Conservation (phyloP, 2,888 invertebrate species). For the Athalia rosae region DNA sequence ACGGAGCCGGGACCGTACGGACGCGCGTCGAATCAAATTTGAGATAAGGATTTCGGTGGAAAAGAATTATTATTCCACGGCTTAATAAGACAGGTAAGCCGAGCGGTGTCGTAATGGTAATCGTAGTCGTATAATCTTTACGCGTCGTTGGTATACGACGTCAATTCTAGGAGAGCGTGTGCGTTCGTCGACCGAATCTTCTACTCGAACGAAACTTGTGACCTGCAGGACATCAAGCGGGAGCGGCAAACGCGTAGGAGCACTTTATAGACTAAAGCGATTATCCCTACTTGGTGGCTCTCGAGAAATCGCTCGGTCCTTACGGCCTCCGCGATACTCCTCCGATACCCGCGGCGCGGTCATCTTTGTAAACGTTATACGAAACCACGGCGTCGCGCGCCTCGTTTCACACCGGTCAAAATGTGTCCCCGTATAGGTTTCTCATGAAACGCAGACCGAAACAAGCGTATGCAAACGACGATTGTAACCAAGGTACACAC, state of each 20-base stretch:
- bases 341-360: conserved; percentile 27
- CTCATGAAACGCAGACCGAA: background rate
- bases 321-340: background rate
- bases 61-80: conserved; percentile 13
- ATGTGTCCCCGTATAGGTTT: conserved; percentile 13
- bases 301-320: conserved; percentile 28
- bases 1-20: background rate
- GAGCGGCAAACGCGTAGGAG: conserved; percentile 33
- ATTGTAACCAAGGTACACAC: background rate
- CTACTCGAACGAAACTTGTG: background rate
- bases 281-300: conserved; percentile 39
- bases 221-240: background rate
- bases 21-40: conserved; percentile 9
- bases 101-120: background rate
- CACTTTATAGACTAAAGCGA: conserved; percentile 42
- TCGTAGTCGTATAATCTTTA: too few relatives aligned
- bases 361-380: conserved; percentile 22
- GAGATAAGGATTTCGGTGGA: background rate
- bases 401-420: conserved; percentile 7
- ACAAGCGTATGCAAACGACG: background rate
- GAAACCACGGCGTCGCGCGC: conserved; percentile 4
- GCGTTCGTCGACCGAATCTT: too few relatives aligned
- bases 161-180: too few relatives aligned
- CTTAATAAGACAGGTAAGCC: conserved; percentile 23
- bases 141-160: too few relatives aligned